Evolutionary conservation across 2,888 invertebrate genomes (phyloP).

Genomic region (Nephrotoma appendiculata): DNA sequence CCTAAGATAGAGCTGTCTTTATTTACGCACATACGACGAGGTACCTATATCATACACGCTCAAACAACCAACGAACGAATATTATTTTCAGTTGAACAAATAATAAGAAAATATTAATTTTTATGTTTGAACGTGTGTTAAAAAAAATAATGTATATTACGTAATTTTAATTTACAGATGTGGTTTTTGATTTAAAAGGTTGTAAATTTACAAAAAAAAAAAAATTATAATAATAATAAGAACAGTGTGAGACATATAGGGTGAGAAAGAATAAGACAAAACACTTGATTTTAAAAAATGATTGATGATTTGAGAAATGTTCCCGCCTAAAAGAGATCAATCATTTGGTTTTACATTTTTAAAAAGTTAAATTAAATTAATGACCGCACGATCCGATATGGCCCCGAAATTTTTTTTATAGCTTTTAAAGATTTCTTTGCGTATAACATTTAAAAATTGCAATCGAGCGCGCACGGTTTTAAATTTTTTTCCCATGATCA

Average conservation of each 20-base stretch:
- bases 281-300: neutral
- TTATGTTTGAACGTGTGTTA: neutral
- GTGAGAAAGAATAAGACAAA: neutral
- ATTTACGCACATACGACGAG: no score
- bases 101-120: neutral
- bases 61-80: neutral
- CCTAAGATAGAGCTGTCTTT: neutral
- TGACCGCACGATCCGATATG: neutral
- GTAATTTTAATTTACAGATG: neutral
- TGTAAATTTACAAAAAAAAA: neutral
- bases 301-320: no score
- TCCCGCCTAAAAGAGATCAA: neutral
- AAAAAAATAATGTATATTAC: neutral
- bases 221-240: neutral
- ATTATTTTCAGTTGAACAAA: neutral
- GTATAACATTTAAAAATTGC: neutral
- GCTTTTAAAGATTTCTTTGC: neutral
- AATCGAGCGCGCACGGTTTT: neutral
- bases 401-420: no score
- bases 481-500: neutral
- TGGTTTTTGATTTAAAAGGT: neutral
- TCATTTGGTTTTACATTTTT: neutral
- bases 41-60: neutral
- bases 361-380: neutral
- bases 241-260: neutral